A percentile compares a stretch with the other conserved stretches of the same genome.
Conservation (phyloP, 2,797 vertebrate species). For the Chrosomus eos region DNA sequence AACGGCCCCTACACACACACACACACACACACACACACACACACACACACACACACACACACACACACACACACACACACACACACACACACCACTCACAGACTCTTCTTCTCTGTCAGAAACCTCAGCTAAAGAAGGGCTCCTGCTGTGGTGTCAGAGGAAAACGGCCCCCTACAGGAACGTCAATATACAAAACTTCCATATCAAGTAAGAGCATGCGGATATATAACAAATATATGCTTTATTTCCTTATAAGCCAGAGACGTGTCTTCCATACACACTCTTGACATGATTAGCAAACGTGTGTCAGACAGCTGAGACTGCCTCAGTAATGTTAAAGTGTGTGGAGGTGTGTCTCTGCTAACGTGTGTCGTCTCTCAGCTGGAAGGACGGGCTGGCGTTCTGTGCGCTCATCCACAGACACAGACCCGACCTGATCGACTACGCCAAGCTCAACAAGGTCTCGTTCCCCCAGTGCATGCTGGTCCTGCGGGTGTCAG, state of each 20-base stretch:
- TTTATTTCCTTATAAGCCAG: neutral
- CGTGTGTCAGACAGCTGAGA: neutral
- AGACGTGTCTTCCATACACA: neutral
- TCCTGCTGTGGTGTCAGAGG: conserved; percentile 26
- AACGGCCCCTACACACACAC: no score
- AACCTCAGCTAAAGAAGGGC: conserved; percentile 11
- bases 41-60: no score
- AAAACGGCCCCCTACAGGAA: neutral
- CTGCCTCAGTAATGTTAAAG: neutral
- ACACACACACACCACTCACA: no score
- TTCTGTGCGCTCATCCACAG: conserved; percentile 3
- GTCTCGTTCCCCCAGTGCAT: neutral
- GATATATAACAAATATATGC: fast-evolving
- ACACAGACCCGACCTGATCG: conserved; percentile 11
- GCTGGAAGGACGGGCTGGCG: conserved; percentile 21
- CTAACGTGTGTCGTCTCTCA: neutral
- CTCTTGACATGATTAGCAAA: neutral
- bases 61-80: no score
- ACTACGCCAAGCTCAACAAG: conserved; percentile 18
- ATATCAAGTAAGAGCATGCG: neutral
- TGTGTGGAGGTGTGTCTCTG: neutral
- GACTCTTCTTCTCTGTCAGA: neutral
- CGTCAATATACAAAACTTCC: conserved; percentile 1
- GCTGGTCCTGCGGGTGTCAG: neutral
- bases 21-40: no score